Base-by-base conservation (phyloP, 2,113 vertebrate genomes). In the Gadus chalcogrammus region DNA sequence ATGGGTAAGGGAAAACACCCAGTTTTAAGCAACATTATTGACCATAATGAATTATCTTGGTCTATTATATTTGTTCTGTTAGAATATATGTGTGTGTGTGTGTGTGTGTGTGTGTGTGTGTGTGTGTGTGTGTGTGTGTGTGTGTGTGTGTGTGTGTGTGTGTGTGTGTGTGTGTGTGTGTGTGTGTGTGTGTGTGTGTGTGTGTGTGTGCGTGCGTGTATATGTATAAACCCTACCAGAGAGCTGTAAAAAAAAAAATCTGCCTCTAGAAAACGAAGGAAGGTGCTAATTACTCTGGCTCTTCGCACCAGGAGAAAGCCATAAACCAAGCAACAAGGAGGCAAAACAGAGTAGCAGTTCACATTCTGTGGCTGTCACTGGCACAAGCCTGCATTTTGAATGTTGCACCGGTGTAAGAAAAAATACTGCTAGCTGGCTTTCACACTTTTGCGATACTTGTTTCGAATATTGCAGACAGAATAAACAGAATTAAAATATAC, bases 301-400 rank as follows among this genome's bases (percentile, higher is more conserved):
- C 72, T 70, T 13, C 68, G 4, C 38, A 67, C 31, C 20, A 63
- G 22, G 11, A 65, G 15, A 15, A 22, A 42, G 48, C 6, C 52
- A 13, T 70, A 68, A 64, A 75, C 62, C 20, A 52, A 59, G 67
- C 9, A 12, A 56, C 48, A 58, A 27, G 65, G 68, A 63, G 73
- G 72, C 64, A 68, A 24, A 64, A 60, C 73, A 71, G 6, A 65
- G 60, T 67, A 74, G 64, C 52, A 66, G 58, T 71, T 71, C 17
- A 61, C 71, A 27, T 63, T 31, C 18, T 66, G 60, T 71, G 27
- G 67, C 73, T 66, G 2, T 24, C 48, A 72, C 71, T 65, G 68
- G 72, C 74, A 68, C 3, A 4, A n/a, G 65, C 76, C 68, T 69
- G 73, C 65, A 3, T 13, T 17, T 2, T 13, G 71, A 82, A 84